A percentile compares a stretch with the other conserved stretches of the same genome.
Conservation (phyloP, 2,888 invertebrate genomes). For the Conops quadrifasciatus region DNA sequence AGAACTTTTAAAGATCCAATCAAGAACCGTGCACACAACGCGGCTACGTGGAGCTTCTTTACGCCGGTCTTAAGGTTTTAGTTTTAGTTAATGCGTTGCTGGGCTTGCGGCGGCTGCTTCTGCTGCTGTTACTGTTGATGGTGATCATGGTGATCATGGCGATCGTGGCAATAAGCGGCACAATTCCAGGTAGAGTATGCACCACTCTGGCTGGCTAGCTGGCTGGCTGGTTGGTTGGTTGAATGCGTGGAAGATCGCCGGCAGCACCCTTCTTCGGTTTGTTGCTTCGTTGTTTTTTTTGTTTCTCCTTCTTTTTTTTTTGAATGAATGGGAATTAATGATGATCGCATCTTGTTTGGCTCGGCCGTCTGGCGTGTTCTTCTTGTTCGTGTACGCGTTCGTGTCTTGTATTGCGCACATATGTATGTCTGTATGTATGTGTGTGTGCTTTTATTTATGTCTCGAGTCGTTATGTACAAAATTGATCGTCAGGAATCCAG, state of each 20-base stretch:
- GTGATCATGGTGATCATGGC: slow-evolving; percentile 30
- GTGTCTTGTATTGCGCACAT: not conserved
- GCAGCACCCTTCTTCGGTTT: slow-evolving; percentile 32
- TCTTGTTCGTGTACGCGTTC: slow-evolving; percentile 10
- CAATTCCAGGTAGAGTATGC: slow-evolving; percentile 32
- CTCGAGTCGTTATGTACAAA: slow-evolving; percentile 29
- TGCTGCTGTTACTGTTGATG: slow-evolving; percentile 14
- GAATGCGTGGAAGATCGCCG: slow-evolving; percentile 6
- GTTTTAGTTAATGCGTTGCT: slow-evolving; percentile 17
- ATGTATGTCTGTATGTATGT: not conserved
- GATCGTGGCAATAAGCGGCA: slow-evolving; percentile 33
- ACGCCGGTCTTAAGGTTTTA: slow-evolving; percentile 2
- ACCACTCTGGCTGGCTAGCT: no score
- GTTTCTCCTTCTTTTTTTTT: slow-evolving; percentile 16
- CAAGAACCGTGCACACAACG: slow-evolving; percentile 32
- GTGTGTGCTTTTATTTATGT: slow-evolving; percentile 5
- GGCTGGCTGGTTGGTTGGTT: not conserved
- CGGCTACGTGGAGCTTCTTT: slow-evolving; percentile 10
- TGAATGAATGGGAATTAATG: slow-evolving; percentile 39
- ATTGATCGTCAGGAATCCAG: slow-evolving; percentile 56
- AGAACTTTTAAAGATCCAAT: slow-evolving; percentile 39
- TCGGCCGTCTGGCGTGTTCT: slow-evolving; percentile 17
- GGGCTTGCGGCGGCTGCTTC: slow-evolving; percentile 13
- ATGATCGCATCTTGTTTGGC: slow-evolving; percentile 42
- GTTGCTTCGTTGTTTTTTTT: slow-evolving; percentile 20